Evolutionary conservation across 2,888 invertebrate species (phyloP).

Genomic region (Pteria penguin): DNA sequence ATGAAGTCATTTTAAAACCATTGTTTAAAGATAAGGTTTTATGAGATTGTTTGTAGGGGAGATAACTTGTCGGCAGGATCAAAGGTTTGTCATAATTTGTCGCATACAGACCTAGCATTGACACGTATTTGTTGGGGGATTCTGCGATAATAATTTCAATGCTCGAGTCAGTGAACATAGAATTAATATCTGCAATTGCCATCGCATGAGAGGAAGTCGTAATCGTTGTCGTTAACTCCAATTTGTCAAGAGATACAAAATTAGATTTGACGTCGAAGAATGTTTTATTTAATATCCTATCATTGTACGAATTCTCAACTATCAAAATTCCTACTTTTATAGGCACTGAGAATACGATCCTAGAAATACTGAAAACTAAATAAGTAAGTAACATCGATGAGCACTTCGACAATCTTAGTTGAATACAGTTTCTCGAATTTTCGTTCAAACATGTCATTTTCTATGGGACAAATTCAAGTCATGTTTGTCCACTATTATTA

Average conservation of each 20-base stretch:
- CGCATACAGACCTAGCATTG: background rate
- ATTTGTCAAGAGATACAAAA: background rate
- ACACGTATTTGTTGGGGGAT: background rate
- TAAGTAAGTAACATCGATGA: too few relatives aligned
- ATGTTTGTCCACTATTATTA: too few relatives aligned
- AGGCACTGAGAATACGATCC: too few relatives aligned
- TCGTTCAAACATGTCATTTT: too few relatives aligned
- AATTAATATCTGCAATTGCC: background rate
- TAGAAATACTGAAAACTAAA: too few relatives aligned
- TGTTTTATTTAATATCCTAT: background rate
- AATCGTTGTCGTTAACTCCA: background rate
- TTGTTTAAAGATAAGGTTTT: constrained; percentile 3
- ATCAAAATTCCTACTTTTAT: too few relatives aligned
- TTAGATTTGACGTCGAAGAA: background rate
- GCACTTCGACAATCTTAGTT: too few relatives aligned
- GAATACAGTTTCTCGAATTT: too few relatives aligned
- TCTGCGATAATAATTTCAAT: constrained; percentile 3
- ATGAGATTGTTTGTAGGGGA: constrained; percentile 5
- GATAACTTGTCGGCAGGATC: constrained; percentile 6
- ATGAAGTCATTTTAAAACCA: constrained; percentile 8
- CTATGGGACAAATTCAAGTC: too few relatives aligned
- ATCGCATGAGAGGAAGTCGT: background rate
- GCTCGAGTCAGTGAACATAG: background rate
- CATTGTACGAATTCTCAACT: too few relatives aligned
- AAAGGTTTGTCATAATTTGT: constrained; percentile 2